Evolutionary conservation across 2,113 vertebrate species (phyloP).

Genomic region (Onychostoma macrolepis): DNA sequence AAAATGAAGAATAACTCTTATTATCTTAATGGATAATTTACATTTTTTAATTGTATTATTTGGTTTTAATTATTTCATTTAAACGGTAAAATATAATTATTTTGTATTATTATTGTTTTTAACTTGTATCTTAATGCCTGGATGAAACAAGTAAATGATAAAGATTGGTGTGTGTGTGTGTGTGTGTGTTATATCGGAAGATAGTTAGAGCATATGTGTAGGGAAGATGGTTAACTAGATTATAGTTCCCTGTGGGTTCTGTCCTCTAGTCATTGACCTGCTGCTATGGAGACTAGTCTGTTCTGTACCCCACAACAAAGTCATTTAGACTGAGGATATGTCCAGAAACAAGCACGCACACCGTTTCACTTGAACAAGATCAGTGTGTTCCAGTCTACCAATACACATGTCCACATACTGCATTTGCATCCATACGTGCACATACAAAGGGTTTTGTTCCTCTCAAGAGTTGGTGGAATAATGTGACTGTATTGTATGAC

Average conservation of each 20-base stretch:
- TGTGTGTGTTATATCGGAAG: not conserved
- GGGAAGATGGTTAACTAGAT: not conserved
- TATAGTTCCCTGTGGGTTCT: constrained; percentile 24
- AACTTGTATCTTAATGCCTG: not conserved
- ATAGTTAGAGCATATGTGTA: not conserved
- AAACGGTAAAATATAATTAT: not conserved
- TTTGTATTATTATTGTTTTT: not conserved
- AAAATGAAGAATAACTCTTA: not conserved
- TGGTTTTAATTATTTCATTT: no score
- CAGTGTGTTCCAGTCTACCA: not conserved
- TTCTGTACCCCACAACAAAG: constrained; percentile 5
- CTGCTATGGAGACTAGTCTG: constrained; percentile 21
- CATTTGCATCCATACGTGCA: not conserved
- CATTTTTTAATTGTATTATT: no score
- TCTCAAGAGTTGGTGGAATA: not conserved
- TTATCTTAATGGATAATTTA: not conserved
- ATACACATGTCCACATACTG: not conserved
- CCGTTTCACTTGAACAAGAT: not conserved
- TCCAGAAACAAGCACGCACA: not conserved
- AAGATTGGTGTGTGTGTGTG: not conserved
- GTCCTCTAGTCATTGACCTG: constrained; percentile 8
- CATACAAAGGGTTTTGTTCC: not conserved
- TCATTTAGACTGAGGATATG: constrained; percentile 34
- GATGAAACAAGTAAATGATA: not conserved
- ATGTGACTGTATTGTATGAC: not conserved